phyloP scores from a whole-genome alignment of 2,113 vertebrate species.

The Oryzias curvinotus region DNA sequence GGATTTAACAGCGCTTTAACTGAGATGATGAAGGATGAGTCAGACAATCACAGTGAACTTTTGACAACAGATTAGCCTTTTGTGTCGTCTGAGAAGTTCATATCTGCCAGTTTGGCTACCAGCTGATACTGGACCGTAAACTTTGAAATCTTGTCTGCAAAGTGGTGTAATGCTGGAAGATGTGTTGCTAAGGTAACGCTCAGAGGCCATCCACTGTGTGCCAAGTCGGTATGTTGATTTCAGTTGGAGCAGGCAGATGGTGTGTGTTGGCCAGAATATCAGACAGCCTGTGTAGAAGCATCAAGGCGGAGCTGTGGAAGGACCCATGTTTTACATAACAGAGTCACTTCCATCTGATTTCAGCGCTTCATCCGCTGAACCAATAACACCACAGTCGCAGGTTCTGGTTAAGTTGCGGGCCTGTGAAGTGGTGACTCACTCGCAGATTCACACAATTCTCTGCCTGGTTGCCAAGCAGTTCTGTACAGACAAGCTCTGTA shows the following conservation, averaged over 20 bases:
- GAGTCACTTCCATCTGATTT: constrained; percentile 31
- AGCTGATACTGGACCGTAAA: constrained; percentile 1
- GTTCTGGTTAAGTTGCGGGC: constrained; percentile 14
- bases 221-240: constrained; percentile 12
- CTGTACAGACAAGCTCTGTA: not conserved
- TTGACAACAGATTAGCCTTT: constrained; percentile 5
- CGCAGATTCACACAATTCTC: constrained; percentile 21
- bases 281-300: not conserved
- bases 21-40: constrained; percentile 45
- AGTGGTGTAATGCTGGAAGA: not conserved
- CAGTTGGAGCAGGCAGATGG: constrained; percentile 41
- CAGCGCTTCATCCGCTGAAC: constrained; percentile 2
- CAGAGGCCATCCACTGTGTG: constrained; percentile 7
- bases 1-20: constrained; percentile 10
- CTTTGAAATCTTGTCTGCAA: constrained; percentile 3
- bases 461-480: constrained; percentile 14
- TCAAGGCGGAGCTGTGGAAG: not conserved
- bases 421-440: constrained; percentile 55
- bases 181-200: constrained; percentile 52
- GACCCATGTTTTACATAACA: constrained; percentile 22
- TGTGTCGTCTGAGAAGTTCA: not conserved
- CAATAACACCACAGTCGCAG: constrained; percentile 27
- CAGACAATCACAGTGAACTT: constrained; percentile 40
- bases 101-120: constrained; percentile 20
- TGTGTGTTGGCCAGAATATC: constrained; percentile 6